phyloP scores from a whole-genome alignment of 2,113 vertebrate species.

The Saccopteryx bilineata region DNA sequence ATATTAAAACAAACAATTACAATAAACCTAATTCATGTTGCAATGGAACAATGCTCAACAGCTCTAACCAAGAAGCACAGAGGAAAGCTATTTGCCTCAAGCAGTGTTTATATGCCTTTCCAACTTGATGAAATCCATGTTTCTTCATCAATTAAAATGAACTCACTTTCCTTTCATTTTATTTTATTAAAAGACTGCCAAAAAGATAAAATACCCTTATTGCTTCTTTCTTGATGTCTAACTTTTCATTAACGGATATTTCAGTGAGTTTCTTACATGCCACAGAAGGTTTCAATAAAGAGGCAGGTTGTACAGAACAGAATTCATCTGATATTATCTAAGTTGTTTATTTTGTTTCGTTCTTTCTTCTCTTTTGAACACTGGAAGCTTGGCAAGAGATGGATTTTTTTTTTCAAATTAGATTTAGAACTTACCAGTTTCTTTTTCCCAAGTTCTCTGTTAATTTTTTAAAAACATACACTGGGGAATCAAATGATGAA shows the following conservation, averaged over 20 bases:
- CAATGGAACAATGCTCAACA: neutral
- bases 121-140: conserved; percentile 70
- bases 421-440: conserved; percentile 51
- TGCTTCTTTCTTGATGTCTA: conserved; percentile 71
- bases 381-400: conserved; percentile 43
- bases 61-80: conserved; percentile 16
- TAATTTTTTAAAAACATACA: conserved; percentile 23
- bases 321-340: conserved; percentile 76
- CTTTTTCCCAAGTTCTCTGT: neutral
- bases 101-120: conserved; percentile 63
- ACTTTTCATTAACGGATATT: conserved; percentile 79
- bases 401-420: conserved; percentile 68
- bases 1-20: conserved; percentile 21
- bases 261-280: conserved; percentile 52
- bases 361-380: conserved; percentile 19
- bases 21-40: conserved; percentile 40
- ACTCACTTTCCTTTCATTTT: conserved; percentile 71
- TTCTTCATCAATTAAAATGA: conserved; percentile 76
- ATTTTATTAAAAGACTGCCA: conserved; percentile 75
- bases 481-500: conserved; percentile 45
- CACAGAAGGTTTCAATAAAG: conserved; percentile 79
- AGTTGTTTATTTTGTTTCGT: conserved; percentile 58
- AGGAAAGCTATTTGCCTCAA: neutral
- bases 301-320: conserved; percentile 51
- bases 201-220: conserved; percentile 78